Evolutionary conservation across 2,113 vertebrate genomes (phyloP), one percentile per base, ranked within the genome.

Genomic region (Hemicordylus capensis): DNA sequence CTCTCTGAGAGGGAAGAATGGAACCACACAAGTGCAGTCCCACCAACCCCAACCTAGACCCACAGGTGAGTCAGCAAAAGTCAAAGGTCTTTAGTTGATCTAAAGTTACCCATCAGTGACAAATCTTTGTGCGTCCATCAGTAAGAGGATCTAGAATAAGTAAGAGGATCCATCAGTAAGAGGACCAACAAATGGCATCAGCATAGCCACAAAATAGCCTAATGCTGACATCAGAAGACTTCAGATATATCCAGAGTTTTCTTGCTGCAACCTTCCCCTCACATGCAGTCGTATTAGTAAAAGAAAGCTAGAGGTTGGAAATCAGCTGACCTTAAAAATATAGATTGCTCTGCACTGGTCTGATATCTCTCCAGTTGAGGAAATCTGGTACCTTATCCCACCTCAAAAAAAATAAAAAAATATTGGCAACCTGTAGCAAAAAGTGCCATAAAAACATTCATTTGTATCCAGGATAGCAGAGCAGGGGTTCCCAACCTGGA

Each of bases 11-110:
- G 93, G 84, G 92, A 95, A 94, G 92, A 94, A 91, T 93, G 93
- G 93, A 95, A 94, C 93, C 92, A 92, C 84, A 93, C 93, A 94
- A 94, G 93, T 95, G 88, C 93, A 95, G 88, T 91, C 89, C 85
- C 93, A 94, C 85, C 94, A 93, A 87, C 92, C 93, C 89, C 94
- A 95, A 93, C 93, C 91, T 95, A 95, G 93, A 93, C 93, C 90
- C 85, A 94, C 94, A 95, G 94, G 94, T 95, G 94, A 95, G 94
- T 95, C 93, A 95, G 94, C 90, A 91, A 91, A 93, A 76, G 48
- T 76, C 70, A 91, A 93, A 91, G 89, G 91, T 90, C 93, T 84
- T 86, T 90, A 91, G 76, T 92, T 94, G 83, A 89, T 10, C 81
- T 88, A 78, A 90, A 83, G 7, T 81, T 78, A 91, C 59, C 11